These are phyloP conservation scores for Nothoprocta perdicaria DNA, from an alignment of 2,113 vertebrate genomes.

Conservation along the genomic window DNA sequence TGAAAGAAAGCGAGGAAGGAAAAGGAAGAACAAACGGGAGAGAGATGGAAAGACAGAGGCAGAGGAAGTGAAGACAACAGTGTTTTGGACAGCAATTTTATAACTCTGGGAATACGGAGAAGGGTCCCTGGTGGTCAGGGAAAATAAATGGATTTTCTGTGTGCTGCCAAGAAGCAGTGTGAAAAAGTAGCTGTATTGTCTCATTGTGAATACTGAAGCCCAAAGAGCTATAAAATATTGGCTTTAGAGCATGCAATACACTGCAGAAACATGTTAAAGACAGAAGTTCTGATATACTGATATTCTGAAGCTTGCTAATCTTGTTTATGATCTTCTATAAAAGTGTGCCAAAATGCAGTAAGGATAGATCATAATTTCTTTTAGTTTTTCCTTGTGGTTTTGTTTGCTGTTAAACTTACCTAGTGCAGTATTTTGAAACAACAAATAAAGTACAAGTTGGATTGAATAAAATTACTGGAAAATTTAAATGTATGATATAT, in stretches of 20 bases:
- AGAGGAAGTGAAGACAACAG: neutral
- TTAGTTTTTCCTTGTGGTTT: neutral
- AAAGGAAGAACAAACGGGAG: neutral
- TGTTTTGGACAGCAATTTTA: neutral
- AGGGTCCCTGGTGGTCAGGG: neutral
- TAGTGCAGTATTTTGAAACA: neutral
- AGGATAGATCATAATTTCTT: neutral
- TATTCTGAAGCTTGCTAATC: neutral
- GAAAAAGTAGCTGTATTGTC: neutral
- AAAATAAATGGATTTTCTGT: neutral
- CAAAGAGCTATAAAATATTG: neutral
- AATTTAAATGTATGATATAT: slow-evolving; percentile 1
- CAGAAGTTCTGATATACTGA: neutral
- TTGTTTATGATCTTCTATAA: neutral
- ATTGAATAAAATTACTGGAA: slow-evolving; percentile 5
- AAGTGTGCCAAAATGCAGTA: neutral
- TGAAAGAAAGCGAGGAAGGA: neutral
- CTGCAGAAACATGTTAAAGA: neutral
- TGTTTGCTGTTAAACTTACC: neutral
- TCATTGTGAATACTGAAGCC: neutral
- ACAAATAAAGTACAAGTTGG: neutral
- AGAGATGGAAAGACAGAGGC: neutral
- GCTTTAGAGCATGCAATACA: neutral
- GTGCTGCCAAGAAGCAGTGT: slow-evolving; percentile 8
- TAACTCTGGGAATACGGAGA: neutral